phyloP scores from a whole-genome alignment of 2,797 vertebrate species.

The Vespertilio murinus region DNA sequence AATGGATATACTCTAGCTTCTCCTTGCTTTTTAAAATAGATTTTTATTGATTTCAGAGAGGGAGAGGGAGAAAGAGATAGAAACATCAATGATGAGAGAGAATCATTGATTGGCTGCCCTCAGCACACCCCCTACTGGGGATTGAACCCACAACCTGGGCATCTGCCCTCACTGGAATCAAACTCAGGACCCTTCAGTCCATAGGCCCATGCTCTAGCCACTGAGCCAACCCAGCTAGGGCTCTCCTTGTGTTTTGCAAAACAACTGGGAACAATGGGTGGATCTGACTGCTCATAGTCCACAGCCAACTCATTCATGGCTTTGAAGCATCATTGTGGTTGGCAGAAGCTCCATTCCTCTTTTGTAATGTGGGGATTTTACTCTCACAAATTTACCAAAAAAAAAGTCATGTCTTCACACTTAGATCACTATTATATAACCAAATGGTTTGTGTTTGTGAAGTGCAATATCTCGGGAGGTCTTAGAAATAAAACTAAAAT shows the following conservation, averaged over 20 bases:
- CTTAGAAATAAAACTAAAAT: constrained; percentile 58
- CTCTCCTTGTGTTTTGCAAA: background rate
- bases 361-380: background rate
- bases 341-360: background rate
- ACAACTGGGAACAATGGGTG: background rate
- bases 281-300: background rate
- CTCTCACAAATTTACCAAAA: background rate
- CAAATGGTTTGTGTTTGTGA: constrained; percentile 58
- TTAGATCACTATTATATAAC: constrained; percentile 24
- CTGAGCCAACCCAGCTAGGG: no score
- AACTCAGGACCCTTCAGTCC: no score
- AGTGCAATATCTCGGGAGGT: constrained; percentile 4
- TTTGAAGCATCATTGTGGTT: background rate
- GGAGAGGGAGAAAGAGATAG: no score
- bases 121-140: no score
- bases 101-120: no score
- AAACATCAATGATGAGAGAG: no score
- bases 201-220: no score
- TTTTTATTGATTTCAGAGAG: no score
- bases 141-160: no score
- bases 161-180: no score
- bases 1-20: background rate
- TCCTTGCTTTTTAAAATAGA: background rate
- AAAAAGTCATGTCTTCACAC: constrained; percentile 37
- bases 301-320: constrained; percentile 26